Evolutionary conservation across 2,888 invertebrate genomes (phyloP), one percentile per base, ranked within the genome.

Genomic region (Lysandra coridon): DNA sequence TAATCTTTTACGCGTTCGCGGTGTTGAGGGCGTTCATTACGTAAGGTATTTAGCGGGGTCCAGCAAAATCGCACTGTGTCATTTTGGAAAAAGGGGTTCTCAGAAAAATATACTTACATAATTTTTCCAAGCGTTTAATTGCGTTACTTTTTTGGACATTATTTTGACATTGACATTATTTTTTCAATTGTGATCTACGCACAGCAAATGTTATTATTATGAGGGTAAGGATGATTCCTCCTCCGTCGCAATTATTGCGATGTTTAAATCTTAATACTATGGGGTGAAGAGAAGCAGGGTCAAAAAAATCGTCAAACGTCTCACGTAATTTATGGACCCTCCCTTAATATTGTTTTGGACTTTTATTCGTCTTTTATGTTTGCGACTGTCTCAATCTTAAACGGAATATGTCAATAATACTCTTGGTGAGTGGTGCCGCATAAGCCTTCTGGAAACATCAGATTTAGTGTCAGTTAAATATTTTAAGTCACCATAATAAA

Each of bases 341-440:
- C 57, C 57, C 17, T 57, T 69, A 69, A 69, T 69, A 69, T 69
- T 69, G 69, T 69, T 69, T 69, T 37, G 69, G 14, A 69, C 69
- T 69, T 69, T 69, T 69, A 69, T 69, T 69, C 10, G 33, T 69
- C 14, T 37, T 69, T 69, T 69, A 69, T 69, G 17, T 33, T 33
- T 12, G 64, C 69, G 69, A 69, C 69, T 69, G 69, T 69, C 69
- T 37, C 69, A 69, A 69, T 69, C 6, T 69, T 33, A 69, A 69
- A 33, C 69, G 1, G 69, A 69, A 69, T 69, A 37, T 37, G 69
- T 69, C 69, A 69, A 69, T 69, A 69, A 69, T 69, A 33, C 69
- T 69, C 14, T 69, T 37, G 14, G 1, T 69, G 69, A 3, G 14
- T 30, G 33, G 14, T 33, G 33, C 14, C 69, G 33, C 14, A 37